Evolutionary conservation across 2,797 vertebrate genomes (phyloP).

Genomic region (Poecilia velifera): DNA sequence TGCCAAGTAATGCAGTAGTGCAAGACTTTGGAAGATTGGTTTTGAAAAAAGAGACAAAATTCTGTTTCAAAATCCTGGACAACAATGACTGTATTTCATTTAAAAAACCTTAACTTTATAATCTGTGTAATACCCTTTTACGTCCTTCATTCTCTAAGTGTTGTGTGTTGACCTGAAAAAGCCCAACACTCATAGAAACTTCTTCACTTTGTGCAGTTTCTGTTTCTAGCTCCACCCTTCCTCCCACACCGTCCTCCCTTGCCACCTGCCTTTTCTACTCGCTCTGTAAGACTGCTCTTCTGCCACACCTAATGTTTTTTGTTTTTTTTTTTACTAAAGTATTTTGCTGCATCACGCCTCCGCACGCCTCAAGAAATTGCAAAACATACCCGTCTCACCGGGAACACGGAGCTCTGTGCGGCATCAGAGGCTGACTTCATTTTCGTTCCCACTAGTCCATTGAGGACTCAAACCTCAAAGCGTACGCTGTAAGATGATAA

Average conservation of each 20-base stretch:
- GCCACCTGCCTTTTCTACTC: slow-evolving; percentile 51
- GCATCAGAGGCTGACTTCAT: slow-evolving; percentile 21
- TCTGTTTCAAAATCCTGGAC: neutral
- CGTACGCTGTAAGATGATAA: slow-evolving; percentile 5
- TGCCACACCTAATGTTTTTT: slow-evolving; percentile 35
- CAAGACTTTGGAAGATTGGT: neutral
- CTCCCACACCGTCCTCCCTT: slow-evolving; percentile 26
- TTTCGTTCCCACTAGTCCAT: slow-evolving; percentile 4
- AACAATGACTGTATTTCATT: neutral
- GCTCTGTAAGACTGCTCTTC: slow-evolving; percentile 39
- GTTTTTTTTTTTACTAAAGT: slow-evolving; percentile 30
- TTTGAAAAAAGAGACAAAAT: neutral
- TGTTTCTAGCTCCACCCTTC: slow-evolving; percentile 38
- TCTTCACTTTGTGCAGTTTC: slow-evolving; percentile 60
- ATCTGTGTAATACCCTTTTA: neutral
- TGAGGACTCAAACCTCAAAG: slow-evolving; percentile 13
- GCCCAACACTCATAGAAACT: slow-evolving; percentile 33
- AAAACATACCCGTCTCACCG: slow-evolving; percentile 35
- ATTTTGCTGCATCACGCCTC: slow-evolving; percentile 57
- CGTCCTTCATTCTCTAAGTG: neutral
- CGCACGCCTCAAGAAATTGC: slow-evolving; percentile 39
- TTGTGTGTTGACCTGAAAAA: slow-evolving; percentile 36
- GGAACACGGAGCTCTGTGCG: slow-evolving; percentile 28
- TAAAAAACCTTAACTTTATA: neutral
- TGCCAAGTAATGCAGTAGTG: neutral